These are phyloP conservation scores for Scrobipalpa atriplicella DNA, from an alignment of 2,888 invertebrate species.

Conservation along the genomic window DNA sequence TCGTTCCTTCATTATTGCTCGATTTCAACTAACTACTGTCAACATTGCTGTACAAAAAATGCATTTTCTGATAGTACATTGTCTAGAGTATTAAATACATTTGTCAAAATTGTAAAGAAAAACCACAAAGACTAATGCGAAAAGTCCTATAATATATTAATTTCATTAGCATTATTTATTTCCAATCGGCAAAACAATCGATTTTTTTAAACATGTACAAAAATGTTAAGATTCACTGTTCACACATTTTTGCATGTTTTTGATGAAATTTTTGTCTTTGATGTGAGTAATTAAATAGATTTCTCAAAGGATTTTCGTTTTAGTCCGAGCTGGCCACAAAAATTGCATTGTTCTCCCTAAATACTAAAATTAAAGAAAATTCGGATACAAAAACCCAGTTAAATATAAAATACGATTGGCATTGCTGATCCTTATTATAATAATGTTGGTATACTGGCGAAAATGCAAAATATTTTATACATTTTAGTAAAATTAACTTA, in stretches of 20 bases:
- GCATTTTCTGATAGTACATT: constrained; percentile 19
- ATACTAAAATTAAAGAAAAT: constrained; percentile 21
- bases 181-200: not conserved
- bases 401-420: constrained; percentile 28
- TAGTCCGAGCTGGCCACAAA: constrained; percentile 7
- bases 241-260: not conserved
- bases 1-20: constrained; percentile 49
- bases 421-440: constrained; percentile 20
- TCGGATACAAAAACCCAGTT: constrained; percentile 27
- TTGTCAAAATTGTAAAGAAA: not conserved
- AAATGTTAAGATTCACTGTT: too few relatives aligned
- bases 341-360: constrained; percentile 29
- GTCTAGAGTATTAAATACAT: constrained; percentile 1
- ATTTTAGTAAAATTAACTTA: not conserved
- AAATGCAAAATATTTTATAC: not conserved
- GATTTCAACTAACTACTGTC: constrained; percentile 34
- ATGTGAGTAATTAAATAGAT: too few relatives aligned
- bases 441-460: constrained; percentile 8
- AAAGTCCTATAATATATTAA: not conserved
- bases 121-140: not conserved
- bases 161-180: not conserved
- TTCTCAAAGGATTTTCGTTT: not conserved
- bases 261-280: not conserved
- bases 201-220: not conserved
- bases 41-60: constrained; percentile 13